phyloP scores from a whole-genome alignment of 2,797 vertebrate genomes.

The Hypotaenidia philippensis region DNA sequence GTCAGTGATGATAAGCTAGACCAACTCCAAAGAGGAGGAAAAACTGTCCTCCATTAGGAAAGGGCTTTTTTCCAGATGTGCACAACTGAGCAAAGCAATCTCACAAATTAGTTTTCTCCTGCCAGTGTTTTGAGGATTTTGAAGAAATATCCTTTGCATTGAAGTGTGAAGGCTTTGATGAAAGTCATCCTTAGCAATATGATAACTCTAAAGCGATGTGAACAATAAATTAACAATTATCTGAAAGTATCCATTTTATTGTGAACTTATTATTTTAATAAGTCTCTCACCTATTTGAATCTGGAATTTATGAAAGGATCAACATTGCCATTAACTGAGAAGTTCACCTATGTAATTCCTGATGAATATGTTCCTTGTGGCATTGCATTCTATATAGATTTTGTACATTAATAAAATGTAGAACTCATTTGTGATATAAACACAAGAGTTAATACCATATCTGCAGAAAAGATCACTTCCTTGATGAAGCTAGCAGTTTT shows the following conservation, averaged over 20 bases:
- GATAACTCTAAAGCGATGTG: constrained; percentile 22
- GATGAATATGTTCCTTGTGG: neutral
- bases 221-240: constrained; percentile 47
- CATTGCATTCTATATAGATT: neutral
- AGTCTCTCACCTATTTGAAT: neutral
- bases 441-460: neutral
- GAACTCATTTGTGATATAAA: neutral
- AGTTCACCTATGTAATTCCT: neutral
- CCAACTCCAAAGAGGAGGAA: neutral
- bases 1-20: neutral
- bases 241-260: constrained; percentile 22
- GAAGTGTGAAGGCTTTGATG: constrained; percentile 47
- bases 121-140: constrained; percentile 39
- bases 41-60: neutral
- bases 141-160: constrained; percentile 27
- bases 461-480: neutral
- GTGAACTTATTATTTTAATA: neutral
- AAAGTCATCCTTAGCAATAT: constrained; percentile 29
- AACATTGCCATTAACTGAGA: neutral
- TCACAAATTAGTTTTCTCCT: constrained; percentile 30
- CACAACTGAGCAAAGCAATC: neutral
- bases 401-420: neutral
- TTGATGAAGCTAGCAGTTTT: neutral
- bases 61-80: neutral
- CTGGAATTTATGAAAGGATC: neutral